These are phyloP conservation scores for Zonitis immaculata DNA, from an alignment of 2,888 invertebrate genomes.

Conservation along the genomic window DNA sequence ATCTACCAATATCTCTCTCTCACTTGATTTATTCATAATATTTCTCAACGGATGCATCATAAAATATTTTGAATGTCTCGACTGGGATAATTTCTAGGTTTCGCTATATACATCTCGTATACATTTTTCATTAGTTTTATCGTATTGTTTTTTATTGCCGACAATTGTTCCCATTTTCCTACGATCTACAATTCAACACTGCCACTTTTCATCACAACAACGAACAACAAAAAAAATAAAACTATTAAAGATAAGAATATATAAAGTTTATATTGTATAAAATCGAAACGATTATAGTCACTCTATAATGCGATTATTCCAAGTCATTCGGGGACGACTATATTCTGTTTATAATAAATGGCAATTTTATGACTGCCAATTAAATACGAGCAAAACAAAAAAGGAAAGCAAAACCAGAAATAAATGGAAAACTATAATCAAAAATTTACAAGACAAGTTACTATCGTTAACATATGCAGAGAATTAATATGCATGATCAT, in stretches of 20 bases:
- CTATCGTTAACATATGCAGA: too few relatives aligned
- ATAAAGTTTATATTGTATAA: too few relatives aligned
- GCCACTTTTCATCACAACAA: background rate
- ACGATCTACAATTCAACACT: background rate
- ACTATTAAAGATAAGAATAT: too few relatives aligned
- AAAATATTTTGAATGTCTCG: background rate
- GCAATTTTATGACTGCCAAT: too few relatives aligned
- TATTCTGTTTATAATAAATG: too few relatives aligned
- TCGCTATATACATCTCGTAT: background rate
- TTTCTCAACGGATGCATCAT: background rate
- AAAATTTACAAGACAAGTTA: conserved; percentile 7
- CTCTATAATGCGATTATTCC: too few relatives aligned
- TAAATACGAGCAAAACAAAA: background rate
- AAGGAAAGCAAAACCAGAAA: background rate
- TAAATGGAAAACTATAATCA: conserved; percentile 13
- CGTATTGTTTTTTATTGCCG: background rate
- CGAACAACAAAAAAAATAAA: too few relatives aligned
- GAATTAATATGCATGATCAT: conserved; percentile 18
- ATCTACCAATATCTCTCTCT: too few relatives aligned
- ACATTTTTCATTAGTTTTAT: conserved; percentile 1
- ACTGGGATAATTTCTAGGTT: background rate
- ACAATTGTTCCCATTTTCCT: background rate
- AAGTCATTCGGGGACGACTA: too few relatives aligned
- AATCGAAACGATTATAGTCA: too few relatives aligned
- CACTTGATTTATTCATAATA: background rate